phyloP scores from a whole-genome alignment of 2,888 invertebrate genomes.

The Agapetus fuscipes region DNA sequence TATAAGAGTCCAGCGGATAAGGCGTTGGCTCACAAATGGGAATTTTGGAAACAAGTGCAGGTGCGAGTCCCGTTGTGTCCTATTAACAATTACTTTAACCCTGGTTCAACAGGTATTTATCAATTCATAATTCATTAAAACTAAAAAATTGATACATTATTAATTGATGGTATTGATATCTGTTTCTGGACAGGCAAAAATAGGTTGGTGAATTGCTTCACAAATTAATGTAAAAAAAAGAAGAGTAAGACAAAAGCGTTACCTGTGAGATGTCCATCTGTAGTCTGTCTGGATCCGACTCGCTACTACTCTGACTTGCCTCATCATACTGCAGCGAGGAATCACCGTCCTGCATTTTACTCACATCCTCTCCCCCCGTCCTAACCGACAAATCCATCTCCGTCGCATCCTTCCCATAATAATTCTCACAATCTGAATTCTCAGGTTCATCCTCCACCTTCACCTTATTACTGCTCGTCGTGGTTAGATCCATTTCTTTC shows the following conservation, averaged over 20 bases:
- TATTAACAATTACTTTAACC: too few species aligned
- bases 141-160: too few species aligned
- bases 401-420: conserved; percentile 26
- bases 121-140: too few species aligned
- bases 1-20: too few species aligned
- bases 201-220: neutral
- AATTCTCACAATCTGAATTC: conserved; percentile 18
- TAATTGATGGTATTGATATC: too few species aligned
- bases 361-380: conserved; percentile 22
- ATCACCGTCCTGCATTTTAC: conserved; percentile 30
- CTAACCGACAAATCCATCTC: conserved; percentile 27
- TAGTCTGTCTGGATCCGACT: conserved; percentile 64
- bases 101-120: too few species aligned
- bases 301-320: conserved; percentile 57
- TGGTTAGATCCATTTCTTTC: conserved; percentile 43
- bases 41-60: too few species aligned
- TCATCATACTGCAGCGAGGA: conserved; percentile 46
- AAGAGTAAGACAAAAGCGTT: conserved; percentile 14
- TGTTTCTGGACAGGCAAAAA: too few species aligned
- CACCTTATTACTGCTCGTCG: conserved; percentile 15
- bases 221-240: neutral
- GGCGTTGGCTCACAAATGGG: too few species aligned
- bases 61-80: too few species aligned
- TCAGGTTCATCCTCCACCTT: conserved; percentile 29
- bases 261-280: conserved; percentile 58